Base-by-base conservation (phyloP, 2,113 vertebrate genomes). In the Xenopus tropicalis region DNA sequence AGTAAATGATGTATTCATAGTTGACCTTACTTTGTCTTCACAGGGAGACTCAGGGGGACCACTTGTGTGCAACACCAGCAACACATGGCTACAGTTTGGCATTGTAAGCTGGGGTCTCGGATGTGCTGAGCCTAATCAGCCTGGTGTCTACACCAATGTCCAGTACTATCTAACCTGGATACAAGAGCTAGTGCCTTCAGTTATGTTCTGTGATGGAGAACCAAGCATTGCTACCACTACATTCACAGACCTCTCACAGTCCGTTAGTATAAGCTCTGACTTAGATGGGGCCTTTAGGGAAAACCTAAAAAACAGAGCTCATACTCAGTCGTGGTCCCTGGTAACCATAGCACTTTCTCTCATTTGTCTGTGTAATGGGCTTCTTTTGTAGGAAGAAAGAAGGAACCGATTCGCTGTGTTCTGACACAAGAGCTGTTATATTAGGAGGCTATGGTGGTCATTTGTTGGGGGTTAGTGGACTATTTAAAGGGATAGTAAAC, bases 141-240 rank as follows among this genome's bases (percentile, higher is more conserved):
- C 80, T 0, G 79, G 78, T 9, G 78, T 80, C 37, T 80, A 82
- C 3, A 77, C 72, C 24, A 59, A 65, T 10, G 70, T 82, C n/a
- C 89, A 2, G 75, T 44, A 85, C 6, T 83, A 94, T 51, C 72
- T 91, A 1, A 3, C 62, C 1, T 95, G 94, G 94, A 83, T 94
- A 13, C 10, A 16, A 37, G 5, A 29, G 12, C 43, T n/a, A 20
- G 62, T 44, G 9, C 19, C 62, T 11, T n/a, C 12, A n/a, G n/a
- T 65, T 12, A 12, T 19, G 8, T 65, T 43, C 19, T 20, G 17
- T 4, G 19, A 65, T 13, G 11, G 21, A 59, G 57, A 4, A 1
- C 19, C 20, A 1, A 1, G 7, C 43, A 6, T 8, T 6, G 13
- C 7, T 44, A 13, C 43, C 6, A 44, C 43, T 44, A 6, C 43